A percentile compares a stretch with the other conserved stretches of the same genome.
Conservation (phyloP, 2,888 invertebrate genomes). For the Campoplex capitator region DNA sequence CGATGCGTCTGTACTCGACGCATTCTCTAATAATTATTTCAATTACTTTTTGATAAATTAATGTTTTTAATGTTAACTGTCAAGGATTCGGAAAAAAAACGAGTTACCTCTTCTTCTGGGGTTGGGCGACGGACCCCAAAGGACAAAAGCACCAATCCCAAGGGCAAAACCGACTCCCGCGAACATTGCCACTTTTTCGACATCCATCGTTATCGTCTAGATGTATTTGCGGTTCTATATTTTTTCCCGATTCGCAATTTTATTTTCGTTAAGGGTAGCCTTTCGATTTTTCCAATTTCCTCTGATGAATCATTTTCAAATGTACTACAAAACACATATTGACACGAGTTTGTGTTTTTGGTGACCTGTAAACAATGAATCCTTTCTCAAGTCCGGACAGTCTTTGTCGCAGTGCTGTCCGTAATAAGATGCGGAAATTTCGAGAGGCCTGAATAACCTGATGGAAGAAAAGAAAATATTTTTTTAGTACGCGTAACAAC, state of each 20-base stretch:
- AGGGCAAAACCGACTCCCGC: constrained; percentile 93
- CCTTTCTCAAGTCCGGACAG: neutral
- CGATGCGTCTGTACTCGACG: too few relatives aligned
- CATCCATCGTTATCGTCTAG: constrained; percentile 86
- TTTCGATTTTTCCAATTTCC: neutral
- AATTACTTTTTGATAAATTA: too few relatives aligned
- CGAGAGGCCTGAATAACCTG: neutral
- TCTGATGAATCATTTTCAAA: neutral
- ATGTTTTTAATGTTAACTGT: neutral
- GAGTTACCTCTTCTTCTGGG: constrained; percentile 84
- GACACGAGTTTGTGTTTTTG: neutral
- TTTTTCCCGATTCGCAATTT: neutral
- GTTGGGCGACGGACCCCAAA: constrained; percentile 91
- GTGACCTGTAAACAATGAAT: neutral
- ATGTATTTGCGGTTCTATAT: neutral
- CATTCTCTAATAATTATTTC: too few relatives aligned
- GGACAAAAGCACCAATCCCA: constrained; percentile 93
- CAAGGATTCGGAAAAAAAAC: neutral
- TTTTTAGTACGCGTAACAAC: neutral
- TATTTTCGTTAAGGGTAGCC: constrained; percentile 2
- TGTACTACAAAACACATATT: neutral
- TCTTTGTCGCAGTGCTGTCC: neutral
- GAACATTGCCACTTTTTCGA: constrained; percentile 91
- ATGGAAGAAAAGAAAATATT: neutral
- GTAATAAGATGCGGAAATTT: neutral